Percentiles rank a stretch among this genome's conserved stretches.
These are phyloP conservation scores for Pocillopora damicornis DNA, from an alignment of 64 coral and sea anemone genomes.

Conservation along the genomic window DNA sequence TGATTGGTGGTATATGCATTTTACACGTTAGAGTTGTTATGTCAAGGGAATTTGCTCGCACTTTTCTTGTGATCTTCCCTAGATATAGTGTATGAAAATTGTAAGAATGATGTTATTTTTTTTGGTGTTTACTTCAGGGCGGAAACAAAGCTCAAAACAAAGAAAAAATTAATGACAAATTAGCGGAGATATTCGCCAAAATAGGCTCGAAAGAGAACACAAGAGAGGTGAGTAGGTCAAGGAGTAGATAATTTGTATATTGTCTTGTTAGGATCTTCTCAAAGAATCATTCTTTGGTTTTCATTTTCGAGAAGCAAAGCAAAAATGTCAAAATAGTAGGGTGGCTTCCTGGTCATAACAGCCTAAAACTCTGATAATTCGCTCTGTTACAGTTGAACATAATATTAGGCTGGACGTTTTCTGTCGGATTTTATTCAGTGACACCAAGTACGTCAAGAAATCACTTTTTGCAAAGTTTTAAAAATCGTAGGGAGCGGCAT, in stretches of 20 bases:
- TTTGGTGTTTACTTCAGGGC: constrained; percentile 28
- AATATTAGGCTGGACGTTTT: no score
- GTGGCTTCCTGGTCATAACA: no score
- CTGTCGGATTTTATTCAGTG: no score
- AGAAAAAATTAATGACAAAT: constrained; percentile 71
- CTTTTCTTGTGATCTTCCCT: background rate
- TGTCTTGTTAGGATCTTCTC: background rate
- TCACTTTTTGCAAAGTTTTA: no score
- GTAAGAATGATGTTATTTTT: background rate
- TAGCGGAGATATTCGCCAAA: constrained; percentile 94
- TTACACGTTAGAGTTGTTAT: background rate
- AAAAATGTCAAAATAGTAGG: no score
- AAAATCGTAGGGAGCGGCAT: no score
- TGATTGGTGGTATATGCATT: background rate
- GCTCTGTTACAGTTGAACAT: no score
- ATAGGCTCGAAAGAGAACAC: constrained; percentile 98
- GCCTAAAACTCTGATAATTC: no score
- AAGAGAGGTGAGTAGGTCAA: constrained; percentile 52
- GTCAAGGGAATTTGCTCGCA: no score
- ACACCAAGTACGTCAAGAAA: no score
- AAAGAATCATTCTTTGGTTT: background rate
- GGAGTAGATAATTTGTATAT: background rate
- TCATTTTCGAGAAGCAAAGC: no score
- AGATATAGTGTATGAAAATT: background rate
- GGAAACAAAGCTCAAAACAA: constrained; percentile 39